Evolutionary conservation across 1,140 invertebrate genomes (phyloP), one percentile per base, ranked within the genome.

Genomic region (Onthophagus taurus): DNA sequence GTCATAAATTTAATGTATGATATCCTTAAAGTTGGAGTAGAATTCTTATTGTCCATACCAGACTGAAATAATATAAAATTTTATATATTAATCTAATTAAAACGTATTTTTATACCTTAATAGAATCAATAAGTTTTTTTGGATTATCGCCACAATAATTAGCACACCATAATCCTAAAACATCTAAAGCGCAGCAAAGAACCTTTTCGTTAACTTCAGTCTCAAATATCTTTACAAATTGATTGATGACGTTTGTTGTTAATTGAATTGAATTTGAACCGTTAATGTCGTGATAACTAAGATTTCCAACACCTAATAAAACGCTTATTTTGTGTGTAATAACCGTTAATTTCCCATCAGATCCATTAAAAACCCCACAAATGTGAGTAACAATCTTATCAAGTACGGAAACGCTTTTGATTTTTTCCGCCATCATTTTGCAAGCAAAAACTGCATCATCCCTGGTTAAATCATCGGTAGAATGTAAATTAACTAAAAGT

Each of bases 191-290:
- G 52, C 81, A 78, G 47, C 86, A 77, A 17, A 95, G 64, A 2
- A 89, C 92, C 53, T 89, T 89, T 67, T 97, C 93, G 65, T 96
- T 90, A 36, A 88, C 85, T 74, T 97, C 93, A 21, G 75, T 75
- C 59, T 92, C 85, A 14, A 96, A 69, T 14, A 90, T 76, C 58
- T 85, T 83, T 11, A 84, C 70, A 57, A 90, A 84, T 45, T 82
- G 72, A 24, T 79, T 71, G 2, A 75, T 69, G 3, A 80, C 79
- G 19, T 66, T 71, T 36, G 72, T 64, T 35, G 80, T 75, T 41
- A 93, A 64, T 46, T 69, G 63, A 46, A 75, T 66, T 0, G 77
- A 59, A 36, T 76, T 70, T 4, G 69, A 71, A 2, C 73, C 76
- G 12, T 69, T 62, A 9, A 89, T 78, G 7, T 70, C 69, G 58